Evolutionary conservation across 2,888 invertebrate genomes (phyloP), one percentile per base, ranked within the genome.

Genomic region (Spilarctia lutea): DNA sequence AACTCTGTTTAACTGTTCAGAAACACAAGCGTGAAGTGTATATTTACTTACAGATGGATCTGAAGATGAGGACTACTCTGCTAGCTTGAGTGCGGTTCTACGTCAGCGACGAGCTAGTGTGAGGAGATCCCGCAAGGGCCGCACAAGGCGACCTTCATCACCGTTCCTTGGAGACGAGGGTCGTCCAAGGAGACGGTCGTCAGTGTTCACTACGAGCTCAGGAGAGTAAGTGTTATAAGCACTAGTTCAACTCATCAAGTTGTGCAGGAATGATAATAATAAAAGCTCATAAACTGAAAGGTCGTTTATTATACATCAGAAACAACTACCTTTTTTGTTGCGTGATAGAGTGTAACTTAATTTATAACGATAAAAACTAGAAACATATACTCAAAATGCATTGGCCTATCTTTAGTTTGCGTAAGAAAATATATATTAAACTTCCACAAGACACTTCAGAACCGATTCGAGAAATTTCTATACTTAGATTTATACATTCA

Each of bases 21-120:
- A 52, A 24, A 52, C 10, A 30, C 6, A 63, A 7, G 63, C 27
- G 6, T 63, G 18, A 52, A 52, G 24, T 8, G 8, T 24, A 52
- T 45, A 63, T 33, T 74, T 79, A 63, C 73, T 16, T 39, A 7
- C 79, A 94, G 96, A 96, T 69, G 96, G 94, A 18, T 97, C 97
- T 1, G 98, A 98, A 81, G 98, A 98, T 79, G 98, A 98, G 86
- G 98, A 98, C 90, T 98, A 98, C 90, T 98, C 98, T 0, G 97
- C 97, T 16, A 98, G 98, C 86, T 97, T 98, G 75, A 98, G 97
- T 86, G 98, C 98, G 3, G 98, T 98, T 84, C 96, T 98, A 87
- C 91, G 94, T 0, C 98, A 98, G 90, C 96, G 98, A 74, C 96
- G 98, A 73, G 98, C 98, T 71, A 98, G 98, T 79, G 96, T 97